phyloP scores from a whole-genome alignment of 2,888 invertebrate genomes.

The Capitulum mitella region DNA sequence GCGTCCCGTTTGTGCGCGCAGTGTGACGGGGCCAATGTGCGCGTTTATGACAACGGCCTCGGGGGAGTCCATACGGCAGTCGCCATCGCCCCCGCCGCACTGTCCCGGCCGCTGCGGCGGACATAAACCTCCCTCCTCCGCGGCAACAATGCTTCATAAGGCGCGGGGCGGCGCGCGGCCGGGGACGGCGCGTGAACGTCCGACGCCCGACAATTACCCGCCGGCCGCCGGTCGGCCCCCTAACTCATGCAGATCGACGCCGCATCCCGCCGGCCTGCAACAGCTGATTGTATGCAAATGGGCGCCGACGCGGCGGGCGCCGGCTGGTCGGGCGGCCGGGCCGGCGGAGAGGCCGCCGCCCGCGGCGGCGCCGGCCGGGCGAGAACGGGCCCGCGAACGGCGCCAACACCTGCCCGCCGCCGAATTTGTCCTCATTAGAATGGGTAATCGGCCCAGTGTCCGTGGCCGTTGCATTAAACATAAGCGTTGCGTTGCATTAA shows the following conservation, averaged over 20 bases:
- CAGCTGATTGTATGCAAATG: constrained; percentile 18
- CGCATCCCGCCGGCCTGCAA: background rate
- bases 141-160: constrained; percentile 14
- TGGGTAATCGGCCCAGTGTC: background rate
- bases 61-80: too few species aligned
- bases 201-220: background rate
- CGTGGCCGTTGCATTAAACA: constrained; percentile 14
- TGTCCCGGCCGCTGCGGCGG: background rate
- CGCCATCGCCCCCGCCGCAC: background rate
- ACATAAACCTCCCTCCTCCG: background rate
- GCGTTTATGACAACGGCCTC: too few species aligned
- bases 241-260: background rate
- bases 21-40: too few species aligned
- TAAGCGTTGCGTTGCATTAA: background rate
- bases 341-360: too few species aligned
- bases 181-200: background rate
- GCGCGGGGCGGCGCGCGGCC: background rate
- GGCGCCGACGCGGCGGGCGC: background rate
- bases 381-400: background rate
- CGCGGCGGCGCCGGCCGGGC: background rate
- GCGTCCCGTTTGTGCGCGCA: too few species aligned
- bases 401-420: constrained; percentile 7
- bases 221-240: background rate
- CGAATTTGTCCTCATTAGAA: constrained; percentile 17
- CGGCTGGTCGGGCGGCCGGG: too few species aligned